Evolutionary conservation across 2,113 vertebrate genomes (phyloP).

Genomic region (Scopus umbretta): DNA sequence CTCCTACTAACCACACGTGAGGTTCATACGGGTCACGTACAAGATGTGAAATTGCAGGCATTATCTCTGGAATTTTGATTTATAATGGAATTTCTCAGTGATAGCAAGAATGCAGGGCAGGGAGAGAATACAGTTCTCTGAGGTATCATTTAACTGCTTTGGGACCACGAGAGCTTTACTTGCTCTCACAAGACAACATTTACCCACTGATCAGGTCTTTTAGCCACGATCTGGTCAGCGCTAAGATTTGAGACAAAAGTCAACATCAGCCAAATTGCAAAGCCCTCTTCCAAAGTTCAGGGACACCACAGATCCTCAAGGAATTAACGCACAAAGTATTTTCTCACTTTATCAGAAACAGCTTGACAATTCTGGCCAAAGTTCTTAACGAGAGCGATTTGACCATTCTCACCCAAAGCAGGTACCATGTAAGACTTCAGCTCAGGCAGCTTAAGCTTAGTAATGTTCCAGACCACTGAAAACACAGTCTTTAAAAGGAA

Average conservation of each 20-base stretch:
- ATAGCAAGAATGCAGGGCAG: neutral
- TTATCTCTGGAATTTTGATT: neutral
- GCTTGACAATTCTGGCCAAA: neutral
- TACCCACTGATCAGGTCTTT: neutral
- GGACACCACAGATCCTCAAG: neutral
- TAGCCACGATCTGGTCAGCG: neutral
- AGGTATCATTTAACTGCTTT: neutral
- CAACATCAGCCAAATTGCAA: neutral
- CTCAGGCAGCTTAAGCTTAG: neutral
- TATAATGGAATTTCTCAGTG: neutral
- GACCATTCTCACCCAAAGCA: neutral
- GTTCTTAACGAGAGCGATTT: neutral
- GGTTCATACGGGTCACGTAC: fast-evolving
- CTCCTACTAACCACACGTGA: neutral
- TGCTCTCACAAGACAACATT: neutral
- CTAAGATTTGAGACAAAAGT: neutral
- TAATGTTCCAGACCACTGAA: neutral
- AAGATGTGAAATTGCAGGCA: neutral
- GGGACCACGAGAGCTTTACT: neutral
- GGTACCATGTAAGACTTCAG: fast-evolving
- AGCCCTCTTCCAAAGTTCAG: neutral
- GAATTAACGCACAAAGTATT: neutral
- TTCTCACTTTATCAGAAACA: neutral
- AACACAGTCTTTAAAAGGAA: neutral
- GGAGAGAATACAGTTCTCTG: neutral